phyloP scores from a whole-genome alignment of 2,888 invertebrate species.

The Gandaritis pyraliata region DNA sequence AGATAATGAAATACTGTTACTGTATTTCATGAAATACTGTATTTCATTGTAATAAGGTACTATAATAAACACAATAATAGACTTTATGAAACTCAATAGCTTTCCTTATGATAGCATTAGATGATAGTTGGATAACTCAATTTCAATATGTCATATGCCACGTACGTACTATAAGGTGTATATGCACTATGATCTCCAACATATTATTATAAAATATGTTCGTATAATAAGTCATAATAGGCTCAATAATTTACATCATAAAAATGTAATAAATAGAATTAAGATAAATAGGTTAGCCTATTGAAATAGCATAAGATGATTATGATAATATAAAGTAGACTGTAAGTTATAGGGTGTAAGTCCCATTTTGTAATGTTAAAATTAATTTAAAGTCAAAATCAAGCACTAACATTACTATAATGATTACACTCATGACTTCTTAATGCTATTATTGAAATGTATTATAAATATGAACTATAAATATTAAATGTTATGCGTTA shows the following conservation, averaged over 20 bases:
- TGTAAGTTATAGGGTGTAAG: constrained; percentile 65
- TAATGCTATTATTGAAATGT: constrained; percentile 84
- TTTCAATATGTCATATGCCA: constrained; percentile 62
- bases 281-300: constrained; percentile 62
- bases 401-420: constrained; percentile 82
- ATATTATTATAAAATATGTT: constrained; percentile 52
- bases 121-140: constrained; percentile 48
- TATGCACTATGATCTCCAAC: constrained; percentile 72
- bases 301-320: constrained; percentile 58
- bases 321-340: constrained; percentile 62
- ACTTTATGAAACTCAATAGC: constrained; percentile 64
- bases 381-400: constrained; percentile 74
- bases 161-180: constrained; percentile 60
- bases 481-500: constrained; percentile 89
- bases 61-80: constrained; percentile 72
- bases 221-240: constrained; percentile 67
- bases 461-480: constrained; percentile 85
- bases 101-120: constrained; percentile 57
- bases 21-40: constrained; percentile 72
- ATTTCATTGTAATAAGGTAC: constrained; percentile 64
- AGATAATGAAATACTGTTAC: constrained; percentile 74
- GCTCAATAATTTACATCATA: constrained; percentile 77
- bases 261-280: constrained; percentile 70
- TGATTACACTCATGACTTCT: constrained; percentile 83
- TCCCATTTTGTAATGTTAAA: constrained; percentile 82